phyloP scores from a whole-genome alignment of 2,797 vertebrate species.

The Urocyon cinereoargenteus region DNA sequence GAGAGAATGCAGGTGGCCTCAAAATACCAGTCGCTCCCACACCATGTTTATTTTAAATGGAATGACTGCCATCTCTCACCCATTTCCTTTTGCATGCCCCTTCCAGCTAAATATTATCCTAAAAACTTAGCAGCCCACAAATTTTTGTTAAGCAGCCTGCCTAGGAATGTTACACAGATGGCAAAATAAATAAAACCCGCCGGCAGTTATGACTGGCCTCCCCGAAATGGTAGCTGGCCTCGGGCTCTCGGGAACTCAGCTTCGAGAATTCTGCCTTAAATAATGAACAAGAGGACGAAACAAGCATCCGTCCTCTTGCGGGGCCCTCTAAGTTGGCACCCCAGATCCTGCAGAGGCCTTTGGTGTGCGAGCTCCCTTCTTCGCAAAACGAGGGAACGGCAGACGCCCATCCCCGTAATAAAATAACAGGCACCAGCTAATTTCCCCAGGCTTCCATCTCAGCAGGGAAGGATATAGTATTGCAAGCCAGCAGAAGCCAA shows the following conservation, averaged over 20 bases:
- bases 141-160: constrained; percentile 72
- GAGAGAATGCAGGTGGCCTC: neutral
- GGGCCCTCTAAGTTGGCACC: neutral
- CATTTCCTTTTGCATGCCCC: constrained; percentile 19
- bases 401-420: constrained; percentile 56
- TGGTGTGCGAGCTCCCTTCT: neutral
- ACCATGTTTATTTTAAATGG: neutral
- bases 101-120: constrained; percentile 35
- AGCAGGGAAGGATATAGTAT: constrained; percentile 56
- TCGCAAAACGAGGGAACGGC: neutral
- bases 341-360: neutral
- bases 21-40: neutral
- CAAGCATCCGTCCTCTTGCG: rapidly evolving
- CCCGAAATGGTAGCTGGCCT: constrained; percentile 29
- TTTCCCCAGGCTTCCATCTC: constrained; percentile 53
- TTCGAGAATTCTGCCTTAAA: neutral
- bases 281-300: constrained; percentile 41
- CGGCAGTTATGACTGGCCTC: neutral
- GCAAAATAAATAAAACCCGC: constrained; percentile 66
- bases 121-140: constrained; percentile 54
- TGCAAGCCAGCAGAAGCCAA: constrained; percentile 79
- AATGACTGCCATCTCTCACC: neutral
- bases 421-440: constrained; percentile 57
- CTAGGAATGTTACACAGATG: constrained; percentile 32
- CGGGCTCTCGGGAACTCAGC: neutral